Evolutionary conservation across 2,113 vertebrate species (phyloP).

Genomic region (Oreotrochilus melanogaster): DNA sequence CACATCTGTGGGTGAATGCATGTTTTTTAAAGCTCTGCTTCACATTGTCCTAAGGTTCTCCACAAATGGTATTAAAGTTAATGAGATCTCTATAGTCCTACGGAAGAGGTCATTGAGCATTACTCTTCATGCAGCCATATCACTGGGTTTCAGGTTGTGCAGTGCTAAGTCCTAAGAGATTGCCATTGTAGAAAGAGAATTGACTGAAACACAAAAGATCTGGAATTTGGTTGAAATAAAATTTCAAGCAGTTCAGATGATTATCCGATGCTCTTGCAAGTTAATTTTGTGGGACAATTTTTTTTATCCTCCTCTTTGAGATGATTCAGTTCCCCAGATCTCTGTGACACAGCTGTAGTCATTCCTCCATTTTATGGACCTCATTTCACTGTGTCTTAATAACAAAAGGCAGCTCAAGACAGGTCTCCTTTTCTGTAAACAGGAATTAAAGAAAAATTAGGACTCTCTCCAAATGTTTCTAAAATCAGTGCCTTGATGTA

Average conservation of each 20-base stretch:
- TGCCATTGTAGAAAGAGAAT: conserved; percentile 28
- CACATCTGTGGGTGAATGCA: conserved; percentile 31
- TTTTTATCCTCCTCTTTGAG: not conserved
- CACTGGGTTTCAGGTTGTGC: conserved; percentile 58
- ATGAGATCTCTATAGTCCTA: conserved; percentile 70
- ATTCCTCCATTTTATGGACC: not conserved
- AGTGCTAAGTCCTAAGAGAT: conserved; percentile 43
- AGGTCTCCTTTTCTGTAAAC: not conserved
- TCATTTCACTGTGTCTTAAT: not conserved
- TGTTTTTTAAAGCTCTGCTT: conserved; percentile 61
- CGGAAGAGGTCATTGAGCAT: conserved; percentile 64
- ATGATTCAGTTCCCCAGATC: not conserved
- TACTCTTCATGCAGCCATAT: conserved; percentile 27
- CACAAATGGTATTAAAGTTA: conserved; percentile 63
- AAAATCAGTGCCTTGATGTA: not conserved
- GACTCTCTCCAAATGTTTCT: not conserved
- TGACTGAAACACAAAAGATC: conserved; percentile 32
- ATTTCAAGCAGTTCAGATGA: conserved; percentile 1
- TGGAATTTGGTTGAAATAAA: conserved; percentile 34
- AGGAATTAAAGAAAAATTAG: not conserved
- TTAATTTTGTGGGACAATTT: not conserved
- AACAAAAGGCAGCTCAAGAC: not conserved
- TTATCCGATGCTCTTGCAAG: not conserved
- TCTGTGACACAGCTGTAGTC: not conserved
- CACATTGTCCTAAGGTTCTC: conserved; percentile 53